Evolutionary conservation across 2,888 invertebrate species (phyloP), one percentile per base, ranked within the genome.

Genomic region (Apomyelois bistriatella): DNA sequence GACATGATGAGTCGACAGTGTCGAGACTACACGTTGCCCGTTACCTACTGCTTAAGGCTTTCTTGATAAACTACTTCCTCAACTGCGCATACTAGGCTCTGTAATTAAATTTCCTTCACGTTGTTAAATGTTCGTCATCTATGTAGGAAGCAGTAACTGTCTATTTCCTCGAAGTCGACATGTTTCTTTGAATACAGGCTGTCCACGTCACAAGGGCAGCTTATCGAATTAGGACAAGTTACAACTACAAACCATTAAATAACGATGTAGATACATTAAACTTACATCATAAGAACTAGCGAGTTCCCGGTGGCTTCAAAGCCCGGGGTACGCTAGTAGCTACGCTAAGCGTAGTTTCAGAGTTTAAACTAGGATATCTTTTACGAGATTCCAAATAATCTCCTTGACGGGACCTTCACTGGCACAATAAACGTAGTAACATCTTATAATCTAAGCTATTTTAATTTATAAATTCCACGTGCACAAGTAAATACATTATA

Each of bases 191-290:
- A 69, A 70, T 69, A 68, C 59, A 52, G 28, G 56, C 64, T 64
- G 66, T 69, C 52, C 55, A 53, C 57, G 58, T 47, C 55, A 62
- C 76, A 78, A 79, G 78, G 77, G 65, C 76, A 64, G 55, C 70
- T 82, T 83, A 82, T 81, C 80, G 66, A 80, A 76, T 72, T 73
- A 68, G 76, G 72, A 68, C 79, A 76, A 74, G 74, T 81, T 79
- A 7, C 17, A 32, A 32, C 15, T 30, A 17, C 46, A 13, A 46
- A 35, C 35, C 10, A 22, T 48, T 17, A 7, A 37, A 36, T 48
- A 48, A 37, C 17, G 37, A 22, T 38, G 36, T 12, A 36, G 12
- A 48, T 37, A 12, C 8, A 22, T 5, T 22, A 22, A 22, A n/a
- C n/a, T n/a, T n/a, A n/a, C n/a, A n/a, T n/a, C n/a, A n/a, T n/a